Percentiles rank a stretch among this genome's conserved stretches.
phyloP scores from a whole-genome alignment of 1,140 invertebrate genomes.

The Nixonia krombeini region DNA sequence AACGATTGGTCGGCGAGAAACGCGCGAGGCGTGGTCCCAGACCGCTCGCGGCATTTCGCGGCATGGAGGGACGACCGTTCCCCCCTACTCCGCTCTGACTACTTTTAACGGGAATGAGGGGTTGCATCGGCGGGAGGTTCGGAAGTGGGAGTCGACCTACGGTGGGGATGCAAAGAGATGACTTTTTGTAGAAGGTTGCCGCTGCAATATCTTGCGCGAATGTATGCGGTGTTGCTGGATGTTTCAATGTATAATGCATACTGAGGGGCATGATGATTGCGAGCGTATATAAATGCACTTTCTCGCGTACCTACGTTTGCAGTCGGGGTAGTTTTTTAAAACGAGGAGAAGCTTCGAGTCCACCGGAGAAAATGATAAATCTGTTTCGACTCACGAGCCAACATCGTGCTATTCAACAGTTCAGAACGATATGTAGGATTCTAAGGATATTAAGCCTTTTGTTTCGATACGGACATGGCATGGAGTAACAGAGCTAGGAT shows the following conservation, averaged over 20 bases:
- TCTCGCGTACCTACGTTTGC: conserved; percentile 5
- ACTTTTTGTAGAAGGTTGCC: conserved; percentile 8
- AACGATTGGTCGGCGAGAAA: conserved; percentile 12
- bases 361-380: not conserved
- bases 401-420: not conserved
- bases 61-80: not conserved
- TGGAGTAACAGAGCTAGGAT: too few relatives aligned
- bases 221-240: conserved; percentile 15
- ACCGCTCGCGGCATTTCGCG: not conserved
- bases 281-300: conserved; percentile 17
- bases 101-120: not conserved
- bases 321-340: conserved; percentile 1
- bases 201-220: conserved; percentile 12
- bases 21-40: not conserved
- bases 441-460: too few relatives aligned
- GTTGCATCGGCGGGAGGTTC: not conserved
- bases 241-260: conserved; percentile 25
- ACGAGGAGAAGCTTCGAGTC: not conserved
- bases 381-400: not conserved
- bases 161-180: conserved; percentile 10
- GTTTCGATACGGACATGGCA: too few relatives aligned
- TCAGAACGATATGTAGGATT: not conserved
- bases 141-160: conserved; percentile 2
- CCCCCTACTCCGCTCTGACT: not conserved
- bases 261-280: not conserved